Conservation (phyloP, 2,888 invertebrate species). For the Leucania comma region DNA sequence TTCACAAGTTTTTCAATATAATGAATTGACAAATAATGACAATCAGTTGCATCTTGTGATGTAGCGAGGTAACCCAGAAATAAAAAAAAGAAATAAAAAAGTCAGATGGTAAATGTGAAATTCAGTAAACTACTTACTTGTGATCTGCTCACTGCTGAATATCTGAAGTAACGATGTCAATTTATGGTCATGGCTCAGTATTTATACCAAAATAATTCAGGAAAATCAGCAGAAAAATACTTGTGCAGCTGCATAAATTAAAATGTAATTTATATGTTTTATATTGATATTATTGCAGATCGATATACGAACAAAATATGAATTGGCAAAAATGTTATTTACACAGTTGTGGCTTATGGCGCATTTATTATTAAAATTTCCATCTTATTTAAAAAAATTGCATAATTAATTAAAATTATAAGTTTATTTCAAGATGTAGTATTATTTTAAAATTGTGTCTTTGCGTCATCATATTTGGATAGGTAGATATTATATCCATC, state of each 20-base stretch:
- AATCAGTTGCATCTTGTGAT: neutral
- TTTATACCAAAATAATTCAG: slow-evolving; percentile 31
- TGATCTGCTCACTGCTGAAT: neutral
- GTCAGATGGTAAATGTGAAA: too few species aligned
- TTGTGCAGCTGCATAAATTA: slow-evolving; percentile 10
- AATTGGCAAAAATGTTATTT: neutral
- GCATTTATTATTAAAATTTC: neutral
- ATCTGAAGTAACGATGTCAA: slow-evolving; percentile 6
- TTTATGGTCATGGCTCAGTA: neutral
- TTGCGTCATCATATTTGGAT: slow-evolving; percentile 5
- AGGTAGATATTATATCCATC: neutral
- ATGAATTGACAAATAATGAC: neutral
- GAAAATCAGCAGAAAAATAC: slow-evolving; percentile 13
- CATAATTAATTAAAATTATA: neutral
- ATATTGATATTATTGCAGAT: too few species aligned
- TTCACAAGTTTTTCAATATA: neutral
- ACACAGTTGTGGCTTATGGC: neutral
- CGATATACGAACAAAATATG: neutral
- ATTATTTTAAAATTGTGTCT: slow-evolving; percentile 7
- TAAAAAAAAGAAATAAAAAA: too few species aligned
- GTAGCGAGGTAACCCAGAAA: neutral
- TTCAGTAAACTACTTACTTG: slow-evolving; percentile 14
- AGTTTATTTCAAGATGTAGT: neutral
- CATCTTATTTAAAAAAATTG: neutral
- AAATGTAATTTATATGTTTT: too few species aligned